phyloP scores from a whole-genome alignment of 2,113 vertebrate species.

The Typhlomys cinereus region DNA sequence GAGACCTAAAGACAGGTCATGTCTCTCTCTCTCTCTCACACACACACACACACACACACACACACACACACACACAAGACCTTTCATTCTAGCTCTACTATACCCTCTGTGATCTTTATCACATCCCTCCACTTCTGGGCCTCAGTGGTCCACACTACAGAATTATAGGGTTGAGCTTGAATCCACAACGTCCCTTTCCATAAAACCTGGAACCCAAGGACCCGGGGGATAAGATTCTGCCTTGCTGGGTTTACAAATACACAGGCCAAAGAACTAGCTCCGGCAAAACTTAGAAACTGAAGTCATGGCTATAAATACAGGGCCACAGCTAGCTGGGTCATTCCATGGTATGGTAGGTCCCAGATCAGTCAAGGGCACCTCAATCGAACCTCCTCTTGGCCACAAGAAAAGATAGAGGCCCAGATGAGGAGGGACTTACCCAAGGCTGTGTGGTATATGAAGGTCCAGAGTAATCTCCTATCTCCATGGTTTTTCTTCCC shows the following conservation, averaged over 20 bases:
- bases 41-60: too few relatives aligned
- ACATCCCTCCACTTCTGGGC: not conserved
- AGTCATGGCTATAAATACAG: slow-evolving; percentile 77
- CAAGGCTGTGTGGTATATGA: not conserved
- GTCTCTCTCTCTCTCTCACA: too few relatives aligned
- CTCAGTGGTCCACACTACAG: not conserved
- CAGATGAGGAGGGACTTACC: not conserved
- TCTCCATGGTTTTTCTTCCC: not conserved
- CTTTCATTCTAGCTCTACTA: not conserved
- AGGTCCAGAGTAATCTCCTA: not conserved
- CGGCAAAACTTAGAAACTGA: slow-evolving; percentile 61
- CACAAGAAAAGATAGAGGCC: not conserved
- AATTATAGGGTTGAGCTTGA: not conserved
- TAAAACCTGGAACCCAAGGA: not conserved
- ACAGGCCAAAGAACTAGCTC: slow-evolving; percentile 53
- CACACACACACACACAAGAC: not conserved
- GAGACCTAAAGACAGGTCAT: too few relatives aligned
- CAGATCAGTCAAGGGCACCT: not conserved
- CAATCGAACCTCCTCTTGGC: not conserved
- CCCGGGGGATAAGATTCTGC: slow-evolving; percentile 51
- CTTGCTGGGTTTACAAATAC: slow-evolving; percentile 66
- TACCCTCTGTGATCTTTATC: not conserved
- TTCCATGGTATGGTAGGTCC: not conserved
- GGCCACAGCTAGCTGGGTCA: not conserved
- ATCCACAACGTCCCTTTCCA: not conserved